phyloP scores from a whole-genome alignment of 2,113 vertebrate species.

The Serinus canaria region DNA sequence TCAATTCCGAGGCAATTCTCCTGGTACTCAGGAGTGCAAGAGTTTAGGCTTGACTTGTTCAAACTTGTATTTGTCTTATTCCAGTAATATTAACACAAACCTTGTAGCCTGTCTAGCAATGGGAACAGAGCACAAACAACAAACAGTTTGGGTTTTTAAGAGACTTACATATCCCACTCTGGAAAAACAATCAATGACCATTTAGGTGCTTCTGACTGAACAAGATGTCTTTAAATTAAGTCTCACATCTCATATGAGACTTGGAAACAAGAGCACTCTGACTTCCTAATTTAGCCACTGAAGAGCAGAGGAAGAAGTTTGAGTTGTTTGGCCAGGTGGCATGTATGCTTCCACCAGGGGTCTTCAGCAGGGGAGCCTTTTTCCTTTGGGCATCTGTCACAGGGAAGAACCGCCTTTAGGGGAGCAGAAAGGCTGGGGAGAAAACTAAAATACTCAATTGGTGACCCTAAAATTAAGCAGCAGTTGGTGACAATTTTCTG shows the following conservation, averaged over 20 bases:
- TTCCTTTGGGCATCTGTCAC: not conserved
- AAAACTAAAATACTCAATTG: not conserved
- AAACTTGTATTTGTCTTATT: not conserved
- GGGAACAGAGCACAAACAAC: not conserved
- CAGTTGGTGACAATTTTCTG: not conserved
- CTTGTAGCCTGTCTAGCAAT: not conserved
- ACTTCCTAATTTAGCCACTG: conserved; percentile 21
- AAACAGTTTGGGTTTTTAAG: conserved; percentile 4
- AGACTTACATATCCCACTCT: not conserved
- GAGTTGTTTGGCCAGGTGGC: not conserved
- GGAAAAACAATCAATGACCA: conserved; percentile 41
- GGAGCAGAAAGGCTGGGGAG: not conserved
- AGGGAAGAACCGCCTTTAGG: not conserved
- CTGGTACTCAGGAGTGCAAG: not conserved
- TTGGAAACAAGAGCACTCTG: conserved; percentile 10
- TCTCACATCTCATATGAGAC: not conserved
- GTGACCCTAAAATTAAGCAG: not conserved
- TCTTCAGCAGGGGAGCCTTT: not conserved
- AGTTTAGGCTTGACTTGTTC: not conserved
- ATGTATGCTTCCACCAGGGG: not conserved
- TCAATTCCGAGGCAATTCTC: not conserved
- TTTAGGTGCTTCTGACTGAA: conserved; percentile 53
- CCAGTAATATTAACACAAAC: not conserved
- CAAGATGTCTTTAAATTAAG: conserved; percentile 61
- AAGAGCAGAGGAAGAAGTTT: not conserved